Base-by-base conservation (phyloP, 1,140 invertebrate genomes). In the Bursaphelenchus mucronatus region DNA sequence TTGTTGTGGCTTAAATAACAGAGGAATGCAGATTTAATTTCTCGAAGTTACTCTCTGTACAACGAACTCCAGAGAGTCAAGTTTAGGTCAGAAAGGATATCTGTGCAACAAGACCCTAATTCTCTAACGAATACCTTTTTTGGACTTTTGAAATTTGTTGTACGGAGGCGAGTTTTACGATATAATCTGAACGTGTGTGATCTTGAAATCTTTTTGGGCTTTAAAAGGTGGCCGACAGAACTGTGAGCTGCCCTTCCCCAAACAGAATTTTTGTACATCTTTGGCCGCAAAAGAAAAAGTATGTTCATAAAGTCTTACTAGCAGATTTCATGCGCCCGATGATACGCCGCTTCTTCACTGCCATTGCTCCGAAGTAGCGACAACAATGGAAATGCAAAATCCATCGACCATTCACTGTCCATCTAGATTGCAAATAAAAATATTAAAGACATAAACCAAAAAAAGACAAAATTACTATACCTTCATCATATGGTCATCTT, bases 381-480 rank as follows among this genome's bases (percentile, higher is more conserved):
- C 0, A 66, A 15, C 3, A 66, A 19, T 39, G 64, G 64, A 67
- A 67, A 66, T 8, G 64, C 64, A 50, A 66, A 66, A 21, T 66
- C 62, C 64, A 66, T 66, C 21, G 65, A 68, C 64, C 64, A 66
- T 49, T 66, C 64, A 46, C 39, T 68, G 43, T 66, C 64, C 64
- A 66, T 66, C 64, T 66, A 39, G 53, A 66, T 40, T 11, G 49
- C 8, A 17, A 41, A 21, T n/a, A 44, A 13, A 9, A 62, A 4
- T 5, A 11, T 51, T 5, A 0, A 61, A 63, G 13, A 21, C 11
- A n/a, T 56, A 10, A 63, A 13, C 61, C 19, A 39, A 30, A 11
- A 11, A 3, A 52, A 52, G 51, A n/a, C 30, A 5, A 30, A 5
- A 30, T 30, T 30, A 30, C 30, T 54, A 46, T 51, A 61, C 63